Evolutionary conservation across 1,140 invertebrate genomes (phyloP).

Genomic region (Camponotus pennsylvanicus): DNA sequence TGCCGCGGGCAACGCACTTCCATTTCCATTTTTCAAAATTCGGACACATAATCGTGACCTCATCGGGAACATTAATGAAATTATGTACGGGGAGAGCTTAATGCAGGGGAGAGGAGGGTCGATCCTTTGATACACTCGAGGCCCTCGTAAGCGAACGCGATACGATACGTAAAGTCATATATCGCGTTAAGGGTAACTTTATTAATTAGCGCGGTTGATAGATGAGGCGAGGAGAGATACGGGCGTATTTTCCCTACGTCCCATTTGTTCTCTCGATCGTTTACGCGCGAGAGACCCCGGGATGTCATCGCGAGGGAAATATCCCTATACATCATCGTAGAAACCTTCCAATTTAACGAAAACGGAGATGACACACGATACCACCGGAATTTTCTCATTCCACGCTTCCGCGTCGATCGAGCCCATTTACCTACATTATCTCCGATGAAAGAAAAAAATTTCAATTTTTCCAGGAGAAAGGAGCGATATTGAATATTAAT

Average conservation of each 20-base stretch:
- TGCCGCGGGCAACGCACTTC: neutral
- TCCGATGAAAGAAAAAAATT: slow-evolving; percentile 7
- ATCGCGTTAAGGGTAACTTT: slow-evolving; percentile 75
- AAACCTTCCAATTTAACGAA: slow-evolving; percentile 46
- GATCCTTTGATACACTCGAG: slow-evolving; percentile 64
- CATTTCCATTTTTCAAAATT: neutral
- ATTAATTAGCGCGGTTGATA: slow-evolving; percentile 69
- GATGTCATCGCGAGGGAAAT: slow-evolving; percentile 29
- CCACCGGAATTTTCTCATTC: slow-evolving; percentile 45
- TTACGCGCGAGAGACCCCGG: neutral
- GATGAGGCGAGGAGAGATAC: neutral
- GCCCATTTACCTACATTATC: slow-evolving; percentile 9
- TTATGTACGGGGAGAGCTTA: slow-evolving; percentile 18
- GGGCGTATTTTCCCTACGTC: slow-evolving; percentile 14
- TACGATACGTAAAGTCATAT: slow-evolving; percentile 48
- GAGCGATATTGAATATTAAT: slow-evolving; percentile 10
- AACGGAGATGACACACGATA: slow-evolving; percentile 45
- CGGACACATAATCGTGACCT: neutral
- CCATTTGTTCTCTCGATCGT: slow-evolving; percentile 16
- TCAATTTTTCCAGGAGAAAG: slow-evolving; percentile 40
- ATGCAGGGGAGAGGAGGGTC: slow-evolving; percentile 2
- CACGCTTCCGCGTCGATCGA: slow-evolving; percentile 11
- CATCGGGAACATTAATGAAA: neutral
- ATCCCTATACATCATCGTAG: slow-evolving; percentile 43
- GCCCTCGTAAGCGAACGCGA: slow-evolving; percentile 39